phyloP scores from a whole-genome alignment of 2,888 invertebrate species.

The Torymus tubicola region DNA sequence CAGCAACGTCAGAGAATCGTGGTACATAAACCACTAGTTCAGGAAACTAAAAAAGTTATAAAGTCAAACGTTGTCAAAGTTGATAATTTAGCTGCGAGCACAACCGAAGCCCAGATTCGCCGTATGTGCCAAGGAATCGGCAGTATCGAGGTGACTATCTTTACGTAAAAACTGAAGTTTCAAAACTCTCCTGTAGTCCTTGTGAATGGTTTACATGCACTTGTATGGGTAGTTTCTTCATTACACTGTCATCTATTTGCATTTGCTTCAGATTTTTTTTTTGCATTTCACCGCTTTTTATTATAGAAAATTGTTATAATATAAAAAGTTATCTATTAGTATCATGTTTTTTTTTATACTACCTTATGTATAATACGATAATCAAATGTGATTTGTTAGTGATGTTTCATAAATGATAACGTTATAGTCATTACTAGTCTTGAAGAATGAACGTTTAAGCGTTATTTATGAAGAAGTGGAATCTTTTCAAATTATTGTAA shows the following conservation, averaged over 20 bases:
- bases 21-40: constrained; percentile 62
- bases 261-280: not conserved
- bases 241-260: not conserved
- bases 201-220: not conserved
- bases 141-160: constrained; percentile 77
- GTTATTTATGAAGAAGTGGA: no score
- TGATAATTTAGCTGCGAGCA: constrained; percentile 77
- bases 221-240: constrained; percentile 12
- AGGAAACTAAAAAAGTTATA: constrained; percentile 59
- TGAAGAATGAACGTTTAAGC: no score
- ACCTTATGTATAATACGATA: constrained; percentile 8
- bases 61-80: constrained; percentile 76
- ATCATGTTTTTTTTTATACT: constrained; percentile 18
- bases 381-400: no score
- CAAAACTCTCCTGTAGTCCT: constrained; percentile 44
- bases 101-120: constrained; percentile 76
- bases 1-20: constrained; percentile 63
- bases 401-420: no score
- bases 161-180: constrained; percentile 62
- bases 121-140: constrained; percentile 78
- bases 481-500: not conserved
- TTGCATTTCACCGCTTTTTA: not conserved
- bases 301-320: not conserved
- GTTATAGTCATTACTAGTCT: no score
- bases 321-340: not conserved